phyloP scores from a whole-genome alignment of 1,140 invertebrate genomes.

The Leptopilina boulardi region DNA sequence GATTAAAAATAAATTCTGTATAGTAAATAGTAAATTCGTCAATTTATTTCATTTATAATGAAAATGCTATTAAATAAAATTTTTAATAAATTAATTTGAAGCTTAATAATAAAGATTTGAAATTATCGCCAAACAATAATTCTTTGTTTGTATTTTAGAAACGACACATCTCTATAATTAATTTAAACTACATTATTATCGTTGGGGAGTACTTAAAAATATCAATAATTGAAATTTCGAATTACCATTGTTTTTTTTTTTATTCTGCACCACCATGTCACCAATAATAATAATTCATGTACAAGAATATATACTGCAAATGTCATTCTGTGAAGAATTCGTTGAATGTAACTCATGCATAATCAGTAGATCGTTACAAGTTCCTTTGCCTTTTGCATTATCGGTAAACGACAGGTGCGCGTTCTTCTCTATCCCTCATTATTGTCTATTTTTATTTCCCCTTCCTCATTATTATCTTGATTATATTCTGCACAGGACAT shows the following conservation, averaged over 20 bases:
- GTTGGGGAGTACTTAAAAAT: no score
- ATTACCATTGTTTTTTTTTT: neutral
- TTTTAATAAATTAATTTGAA: no score
- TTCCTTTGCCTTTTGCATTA: neutral
- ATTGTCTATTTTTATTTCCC: neutral
- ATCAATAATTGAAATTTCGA: neutral
- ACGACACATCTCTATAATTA: no score
- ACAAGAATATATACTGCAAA: constrained; percentile 10
- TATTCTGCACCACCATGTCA: neutral
- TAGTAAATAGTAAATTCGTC: no score
- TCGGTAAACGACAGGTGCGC: neutral
- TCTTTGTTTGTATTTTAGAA: no score
- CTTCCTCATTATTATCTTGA: neutral
- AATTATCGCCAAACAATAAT: no score
- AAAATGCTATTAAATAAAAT: no score
- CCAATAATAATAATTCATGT: neutral
- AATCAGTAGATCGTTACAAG: constrained; percentile 15
- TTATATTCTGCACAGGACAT: neutral
- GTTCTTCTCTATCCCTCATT: neutral
- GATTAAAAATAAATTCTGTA: no score
- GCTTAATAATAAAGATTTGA: no score
- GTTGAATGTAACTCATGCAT: constrained; percentile 17
- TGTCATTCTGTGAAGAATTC: constrained; percentile 9
- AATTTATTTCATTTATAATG: no score
- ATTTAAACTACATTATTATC: no score